A percentile compares a stretch with the other conserved stretches of the same genome.
Conservation (phyloP, 2,888 invertebrate genomes). For the Perizoma flavofasciatum region DNA sequence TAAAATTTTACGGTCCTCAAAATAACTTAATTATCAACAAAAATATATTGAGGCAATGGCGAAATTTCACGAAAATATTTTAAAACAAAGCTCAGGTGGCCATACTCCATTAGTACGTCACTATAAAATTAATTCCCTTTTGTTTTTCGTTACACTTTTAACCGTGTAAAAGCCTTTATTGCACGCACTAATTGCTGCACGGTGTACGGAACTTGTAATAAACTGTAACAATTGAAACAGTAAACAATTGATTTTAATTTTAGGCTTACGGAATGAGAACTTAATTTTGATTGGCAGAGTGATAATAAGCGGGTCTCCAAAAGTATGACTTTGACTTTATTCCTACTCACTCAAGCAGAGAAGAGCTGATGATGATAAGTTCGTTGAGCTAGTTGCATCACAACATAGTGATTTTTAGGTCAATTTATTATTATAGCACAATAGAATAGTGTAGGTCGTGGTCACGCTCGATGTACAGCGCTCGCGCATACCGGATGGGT, state of each 20-base stretch:
- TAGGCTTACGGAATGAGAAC: conserved; percentile 40
- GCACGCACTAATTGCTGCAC: conserved; percentile 62
- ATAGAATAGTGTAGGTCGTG: conserved; percentile 62
- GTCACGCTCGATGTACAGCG: conserved; percentile 70
- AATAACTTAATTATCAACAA: conserved; percentile 1
- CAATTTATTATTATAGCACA: conserved; percentile 71
- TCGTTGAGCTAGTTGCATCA: conserved; percentile 22
- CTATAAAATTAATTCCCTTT: conserved; percentile 69
- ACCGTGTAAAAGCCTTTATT: conserved; percentile 63
- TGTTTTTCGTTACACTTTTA: conserved; percentile 66
- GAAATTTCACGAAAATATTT: conserved; percentile 42
- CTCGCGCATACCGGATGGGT: conserved; percentile 78
- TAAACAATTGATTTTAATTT: conserved; percentile 48
- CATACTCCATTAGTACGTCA: conserved; percentile 64
- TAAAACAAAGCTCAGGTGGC: conserved; percentile 56
- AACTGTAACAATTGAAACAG: conserved; percentile 37
- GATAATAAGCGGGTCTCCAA: neutral
- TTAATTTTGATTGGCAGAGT: conserved; percentile 6
- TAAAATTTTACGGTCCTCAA: neutral
- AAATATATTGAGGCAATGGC: conserved; percentile 14
- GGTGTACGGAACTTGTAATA: conserved; percentile 48
- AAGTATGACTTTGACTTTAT: neutral
- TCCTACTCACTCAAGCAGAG: neutral
- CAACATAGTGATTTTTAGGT: conserved; percentile 50
- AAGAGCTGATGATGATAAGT: neutral